phyloP scores from a whole-genome alignment of 2,113 vertebrate genomes.

The Periophthalmus modestus region DNA sequence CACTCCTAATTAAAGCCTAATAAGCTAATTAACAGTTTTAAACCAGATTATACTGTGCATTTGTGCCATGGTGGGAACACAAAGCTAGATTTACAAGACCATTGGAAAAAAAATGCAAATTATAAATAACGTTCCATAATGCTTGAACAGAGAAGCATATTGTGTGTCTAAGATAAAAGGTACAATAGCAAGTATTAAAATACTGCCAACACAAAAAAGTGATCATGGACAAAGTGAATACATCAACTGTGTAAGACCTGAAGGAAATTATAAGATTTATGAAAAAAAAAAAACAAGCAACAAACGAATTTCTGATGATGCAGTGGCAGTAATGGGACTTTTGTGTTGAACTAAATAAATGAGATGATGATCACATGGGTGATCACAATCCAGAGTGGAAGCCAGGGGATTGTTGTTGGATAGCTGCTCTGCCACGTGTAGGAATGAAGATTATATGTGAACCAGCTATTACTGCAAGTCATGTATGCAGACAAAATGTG shows the following conservation, averaged over 20 bases:
- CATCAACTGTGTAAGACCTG: slow-evolving; percentile 12
- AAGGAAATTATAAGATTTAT: not conserved
- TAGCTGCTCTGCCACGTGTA: not conserved
- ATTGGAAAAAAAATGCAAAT: not conserved
- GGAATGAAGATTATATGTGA: not conserved
- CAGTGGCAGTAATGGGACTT: not conserved
- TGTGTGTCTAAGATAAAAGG: not conserved
- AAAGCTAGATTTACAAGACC: not conserved
- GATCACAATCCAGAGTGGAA: not conserved
- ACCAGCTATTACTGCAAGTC: not conserved
- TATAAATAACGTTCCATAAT: not conserved
- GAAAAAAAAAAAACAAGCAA: slow-evolving; percentile 12
- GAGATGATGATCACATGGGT: not conserved
- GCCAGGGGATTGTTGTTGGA: not conserved
- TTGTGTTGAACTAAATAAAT: slow-evolving; percentile 6
- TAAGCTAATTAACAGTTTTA: not conserved
- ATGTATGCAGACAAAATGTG: slow-evolving; percentile 8
- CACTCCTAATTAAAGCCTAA: not conserved
- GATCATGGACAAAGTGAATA: not conserved
- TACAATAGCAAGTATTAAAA: not conserved
- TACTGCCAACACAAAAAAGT: slow-evolving; percentile 7
- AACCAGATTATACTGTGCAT: not conserved
- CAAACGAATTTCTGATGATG: not conserved
- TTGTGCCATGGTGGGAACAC: not conserved
- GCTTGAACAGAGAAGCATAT: not conserved